phyloP scores from a whole-genome alignment of 1,140 invertebrate genomes.

The Drosophila nebulosa region DNA sequence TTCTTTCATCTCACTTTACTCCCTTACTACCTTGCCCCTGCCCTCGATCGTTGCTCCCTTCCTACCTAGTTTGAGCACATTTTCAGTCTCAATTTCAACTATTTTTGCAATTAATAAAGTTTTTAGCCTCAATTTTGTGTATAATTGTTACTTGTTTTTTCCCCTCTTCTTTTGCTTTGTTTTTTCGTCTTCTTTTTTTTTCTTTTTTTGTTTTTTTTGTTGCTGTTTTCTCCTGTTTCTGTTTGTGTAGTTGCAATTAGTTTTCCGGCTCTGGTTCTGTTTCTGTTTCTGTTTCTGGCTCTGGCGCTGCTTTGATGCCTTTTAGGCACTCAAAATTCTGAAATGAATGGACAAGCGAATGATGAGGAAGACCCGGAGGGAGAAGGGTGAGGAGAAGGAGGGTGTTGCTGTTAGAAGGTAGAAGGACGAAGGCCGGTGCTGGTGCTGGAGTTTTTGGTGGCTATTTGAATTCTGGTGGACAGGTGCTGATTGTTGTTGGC shows the following conservation, averaged over 20 bases:
- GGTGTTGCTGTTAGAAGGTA: neutral
- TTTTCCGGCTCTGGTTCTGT: constrained; percentile 42
- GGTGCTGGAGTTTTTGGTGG: neutral
- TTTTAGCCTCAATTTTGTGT: constrained; percentile 77
- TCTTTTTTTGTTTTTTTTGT: constrained; percentile 23
- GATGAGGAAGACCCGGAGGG: constrained; percentile 2
- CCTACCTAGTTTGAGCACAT: constrained; percentile 10
- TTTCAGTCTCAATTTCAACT: constrained; percentile 70
- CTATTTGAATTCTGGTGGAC: constrained; percentile 32
- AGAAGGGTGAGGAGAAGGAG: constrained; percentile 1
- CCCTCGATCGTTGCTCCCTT: neutral
- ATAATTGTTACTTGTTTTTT: constrained; percentile 69
- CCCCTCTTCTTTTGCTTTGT: constrained; percentile 26
- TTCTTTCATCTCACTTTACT: neutral
- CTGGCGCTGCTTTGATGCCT: constrained; percentile 69
- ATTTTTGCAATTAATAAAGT: constrained; percentile 78
- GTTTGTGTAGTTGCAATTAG: constrained; percentile 68
- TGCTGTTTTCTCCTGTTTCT: constrained; percentile 61
- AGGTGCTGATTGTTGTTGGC: constrained; percentile 43
- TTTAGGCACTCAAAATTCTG: constrained; percentile 73
- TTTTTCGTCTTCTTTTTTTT: constrained; percentile 37
- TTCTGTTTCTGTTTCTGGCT: constrained; percentile 24
- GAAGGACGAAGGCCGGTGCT: neutral
- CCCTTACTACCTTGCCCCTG: neutral
- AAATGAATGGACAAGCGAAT: constrained; percentile 66